phyloP scores from a whole-genome alignment of 2,888 invertebrate species.

The Fragum fragum region DNA sequence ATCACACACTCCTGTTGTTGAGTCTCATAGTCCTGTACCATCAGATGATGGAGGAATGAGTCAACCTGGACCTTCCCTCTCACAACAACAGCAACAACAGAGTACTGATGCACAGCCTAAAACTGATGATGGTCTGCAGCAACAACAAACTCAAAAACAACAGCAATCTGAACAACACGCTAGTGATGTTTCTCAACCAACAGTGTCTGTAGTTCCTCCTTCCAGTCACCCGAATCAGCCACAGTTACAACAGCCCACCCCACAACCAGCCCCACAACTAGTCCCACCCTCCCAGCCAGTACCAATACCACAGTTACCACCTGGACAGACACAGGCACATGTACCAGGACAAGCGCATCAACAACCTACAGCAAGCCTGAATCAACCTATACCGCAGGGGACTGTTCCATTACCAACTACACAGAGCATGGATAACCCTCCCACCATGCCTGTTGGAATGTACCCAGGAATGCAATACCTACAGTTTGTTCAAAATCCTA shows the following conservation, averaged over 20 bases:
- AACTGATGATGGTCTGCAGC: constrained; percentile 3
- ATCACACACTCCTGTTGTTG: constrained; percentile 33
- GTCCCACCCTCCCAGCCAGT: constrained; percentile 31
- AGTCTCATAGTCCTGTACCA: constrained; percentile 61
- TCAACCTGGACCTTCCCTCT: constrained; percentile 23
- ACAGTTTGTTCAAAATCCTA: constrained; percentile 59
- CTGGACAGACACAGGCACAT: constrained; percentile 26
- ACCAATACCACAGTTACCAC: constrained; percentile 35
- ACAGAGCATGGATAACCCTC: constrained; percentile 8
- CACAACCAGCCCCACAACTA: constrained; percentile 15
- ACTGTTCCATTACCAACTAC: constrained; percentile 43
- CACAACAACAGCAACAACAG: constrained; percentile 37
- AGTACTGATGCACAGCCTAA: constrained; percentile 21
- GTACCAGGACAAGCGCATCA: constrained; percentile 13
- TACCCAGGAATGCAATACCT: constrained; percentile 47
- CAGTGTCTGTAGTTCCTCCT: neutral
- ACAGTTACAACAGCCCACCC: constrained; percentile 32
- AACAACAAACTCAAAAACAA: constrained; percentile 20
- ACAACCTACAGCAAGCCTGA: constrained; percentile 15
- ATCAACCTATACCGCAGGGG: constrained; percentile 49
- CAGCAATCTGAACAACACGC: constrained; percentile 30
- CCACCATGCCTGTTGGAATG: constrained; percentile 26
- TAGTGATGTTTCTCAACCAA: constrained; percentile 13
- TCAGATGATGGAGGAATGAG: constrained; percentile 51
- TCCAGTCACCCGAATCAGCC: constrained; percentile 25